Evolutionary conservation across 2,113 vertebrate species (phyloP), one percentile per base, ranked within the genome.

Genomic region (Pardalotus punctatus): DNA sequence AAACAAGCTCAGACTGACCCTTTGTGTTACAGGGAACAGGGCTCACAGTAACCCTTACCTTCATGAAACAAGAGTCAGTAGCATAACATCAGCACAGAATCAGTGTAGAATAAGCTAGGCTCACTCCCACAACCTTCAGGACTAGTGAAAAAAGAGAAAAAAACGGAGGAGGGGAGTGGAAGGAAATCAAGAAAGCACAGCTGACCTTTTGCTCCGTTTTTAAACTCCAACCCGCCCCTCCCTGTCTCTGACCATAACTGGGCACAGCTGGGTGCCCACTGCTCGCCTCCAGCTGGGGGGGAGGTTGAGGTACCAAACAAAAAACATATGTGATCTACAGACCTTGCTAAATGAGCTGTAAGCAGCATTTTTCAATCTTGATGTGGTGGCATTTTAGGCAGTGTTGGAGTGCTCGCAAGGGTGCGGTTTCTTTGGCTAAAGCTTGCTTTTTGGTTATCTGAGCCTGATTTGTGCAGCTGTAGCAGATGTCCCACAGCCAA

Each of bases 321-420:
- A 90, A 96, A 96, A 90, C 94, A 81, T 40, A 71, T 90, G 96
- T 95, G 95, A 96, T 74, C 86, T 73, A 10, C 58, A 94, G 89
- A 60, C 89, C 80, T 81, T 53, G 58, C 43, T 85, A 66, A 84
- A 94, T 16, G 74, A 94, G 79, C 89, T 12, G 2, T 48, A 47
- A 21, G 36, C 58, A 73, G 43, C 57, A 22, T 81, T 91, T 90
- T 86, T 71, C 64, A 51, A 81, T 91, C 91, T 81, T 76, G 64
- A 64, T 62, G 72, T 14, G 28, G 47, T 50, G 48, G 64, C 45
- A 72, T 91, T 95, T 95, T 27, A 64, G 67, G 77, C 60, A 69
- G 42, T 2, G 2, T 65, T 57, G 33, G 38, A 42, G 47, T 28
- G 50, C 33, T 94, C 58, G 45, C 20, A 45, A 33, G 47, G 33